Percentiles rank a stretch among this genome's conserved stretches.
Conservation (phyloP, 1,140 invertebrate species). For the Homalodisca vitripennis region DNA sequence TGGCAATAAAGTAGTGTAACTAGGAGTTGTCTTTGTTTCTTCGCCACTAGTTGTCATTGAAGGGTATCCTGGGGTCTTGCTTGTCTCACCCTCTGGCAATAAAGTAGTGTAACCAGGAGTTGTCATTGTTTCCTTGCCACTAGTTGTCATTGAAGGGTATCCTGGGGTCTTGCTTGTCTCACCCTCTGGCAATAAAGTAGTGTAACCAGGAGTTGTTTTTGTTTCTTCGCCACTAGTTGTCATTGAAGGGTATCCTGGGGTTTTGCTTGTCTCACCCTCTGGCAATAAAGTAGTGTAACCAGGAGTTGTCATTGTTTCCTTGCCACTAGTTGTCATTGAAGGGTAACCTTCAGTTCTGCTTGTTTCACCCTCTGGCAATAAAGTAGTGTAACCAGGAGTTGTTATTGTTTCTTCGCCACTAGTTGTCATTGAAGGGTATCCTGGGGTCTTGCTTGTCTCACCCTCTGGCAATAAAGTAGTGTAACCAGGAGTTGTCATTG, state of each 20-base stretch:
- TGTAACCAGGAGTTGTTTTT: neutral
- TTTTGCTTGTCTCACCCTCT: neutral
- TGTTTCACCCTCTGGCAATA: neutral
- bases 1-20: neutral
- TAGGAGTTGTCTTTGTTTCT: neutral
- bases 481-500: conserved; percentile 7
- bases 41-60: neutral
- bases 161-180: neutral
- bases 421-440: neutral
- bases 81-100: neutral
- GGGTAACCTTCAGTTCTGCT: neutral
- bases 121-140: neutral
- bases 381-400: neutral
- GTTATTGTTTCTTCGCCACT: neutral
- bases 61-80: neutral
- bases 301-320: too few relatives aligned
- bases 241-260: neutral
- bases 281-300: neutral
- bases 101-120: neutral
- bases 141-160: neutral
- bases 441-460: neutral
- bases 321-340: neutral
- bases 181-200: neutral
- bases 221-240: too few relatives aligned
- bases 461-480: too few relatives aligned